Base-by-base conservation (phyloP, 2,113 vertebrate species). In the Circaetus gallicus region DNA sequence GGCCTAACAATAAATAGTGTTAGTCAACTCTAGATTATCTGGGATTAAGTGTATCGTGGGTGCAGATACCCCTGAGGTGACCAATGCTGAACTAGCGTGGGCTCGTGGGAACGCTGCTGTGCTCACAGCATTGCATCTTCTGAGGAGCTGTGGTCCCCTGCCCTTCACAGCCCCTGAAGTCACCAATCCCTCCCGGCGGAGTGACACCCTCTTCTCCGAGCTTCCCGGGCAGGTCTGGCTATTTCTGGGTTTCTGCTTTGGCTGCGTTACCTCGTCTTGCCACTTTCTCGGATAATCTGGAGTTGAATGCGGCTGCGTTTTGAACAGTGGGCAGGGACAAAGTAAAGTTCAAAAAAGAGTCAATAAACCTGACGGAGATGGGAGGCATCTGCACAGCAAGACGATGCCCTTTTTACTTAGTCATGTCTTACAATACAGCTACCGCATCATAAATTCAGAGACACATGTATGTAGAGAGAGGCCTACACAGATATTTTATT, bases 401-500 rank as follows among this genome's bases (percentile, higher is more conserved):
- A 90, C 7, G 6, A 70, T 82, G 79, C 40, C 43, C 67, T 76
- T 86, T 92, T 86, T 92, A 93, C 70, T 82, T 82, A 40, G 70
- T 72, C 71, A 15, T 88, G 52, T 82, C 82, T 95, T 88, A 62
- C 78, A 76, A n/a, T 72, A 50, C 47, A 82, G 32, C 58, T 88
- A 70, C 21, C 1, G 10, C 55, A 73, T 85, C 71, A 76, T 82
- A 65, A 93, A 90, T 87, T 79, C 81, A 82, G 87, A 87, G 21
- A 76, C 42, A 84, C 31, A 7, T 56, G 25, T 67, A 76, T 70
- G 19, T 62, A 73, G 40, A 42, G 62, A 91, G 83, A 93, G 14
- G 70, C 66, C 91, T 72, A 70, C 62, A 55, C 29, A 62, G 62
- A 77, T 90, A 77, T 83, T 92, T 93, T 92, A 67, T 93, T 91